Conservation (phyloP, 1,140 invertebrate species). For the Nymphalis io region DNA sequence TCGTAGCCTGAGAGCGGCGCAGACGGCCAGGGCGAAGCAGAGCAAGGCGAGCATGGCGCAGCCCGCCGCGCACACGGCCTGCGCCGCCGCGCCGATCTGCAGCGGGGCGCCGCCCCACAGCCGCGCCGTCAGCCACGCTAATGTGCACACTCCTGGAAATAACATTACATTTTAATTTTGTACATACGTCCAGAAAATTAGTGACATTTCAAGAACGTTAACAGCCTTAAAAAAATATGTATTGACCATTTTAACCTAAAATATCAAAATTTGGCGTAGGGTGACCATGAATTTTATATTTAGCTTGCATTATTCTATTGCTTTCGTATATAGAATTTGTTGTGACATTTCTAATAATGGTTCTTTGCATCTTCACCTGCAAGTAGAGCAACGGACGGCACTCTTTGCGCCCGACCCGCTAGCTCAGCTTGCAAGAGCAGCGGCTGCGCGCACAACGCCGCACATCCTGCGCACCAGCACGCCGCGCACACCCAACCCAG, state of each 20-base stretch:
- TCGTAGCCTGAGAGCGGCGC: slow-evolving; percentile 59
- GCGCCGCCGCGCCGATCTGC: slow-evolving; percentile 64
- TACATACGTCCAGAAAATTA: too few relatives aligned
- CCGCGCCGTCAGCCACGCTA: slow-evolving; percentile 68
- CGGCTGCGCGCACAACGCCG: slow-evolving; percentile 74
- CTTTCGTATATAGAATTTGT: too few relatives aligned
- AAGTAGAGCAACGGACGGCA: slow-evolving; percentile 61
- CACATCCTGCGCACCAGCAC: slow-evolving; percentile 72
- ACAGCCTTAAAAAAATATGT: too few relatives aligned
- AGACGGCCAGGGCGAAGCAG: slow-evolving; percentile 63
- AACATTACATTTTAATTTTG: neutral
- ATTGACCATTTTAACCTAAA: too few relatives aligned
- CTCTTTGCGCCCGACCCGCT: slow-evolving; percentile 61
- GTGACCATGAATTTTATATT: too few relatives aligned
- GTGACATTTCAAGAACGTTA: too few relatives aligned
- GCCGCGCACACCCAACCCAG: slow-evolving; percentile 67
- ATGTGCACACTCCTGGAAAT: slow-evolving; percentile 66
- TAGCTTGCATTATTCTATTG: too few relatives aligned
- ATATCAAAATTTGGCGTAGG: too few relatives aligned
- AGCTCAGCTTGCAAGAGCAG: slow-evolving; percentile 75
- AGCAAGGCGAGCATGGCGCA: slow-evolving; percentile 64
- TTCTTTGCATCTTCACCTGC: slow-evolving; percentile 36
- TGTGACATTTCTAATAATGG: too few relatives aligned
- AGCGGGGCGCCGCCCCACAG: slow-evolving; percentile 73
- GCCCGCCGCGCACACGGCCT: slow-evolving; percentile 64